phyloP scores from a whole-genome alignment of 2,797 vertebrate genomes.

The Pseudomugil tenellus region DNA sequence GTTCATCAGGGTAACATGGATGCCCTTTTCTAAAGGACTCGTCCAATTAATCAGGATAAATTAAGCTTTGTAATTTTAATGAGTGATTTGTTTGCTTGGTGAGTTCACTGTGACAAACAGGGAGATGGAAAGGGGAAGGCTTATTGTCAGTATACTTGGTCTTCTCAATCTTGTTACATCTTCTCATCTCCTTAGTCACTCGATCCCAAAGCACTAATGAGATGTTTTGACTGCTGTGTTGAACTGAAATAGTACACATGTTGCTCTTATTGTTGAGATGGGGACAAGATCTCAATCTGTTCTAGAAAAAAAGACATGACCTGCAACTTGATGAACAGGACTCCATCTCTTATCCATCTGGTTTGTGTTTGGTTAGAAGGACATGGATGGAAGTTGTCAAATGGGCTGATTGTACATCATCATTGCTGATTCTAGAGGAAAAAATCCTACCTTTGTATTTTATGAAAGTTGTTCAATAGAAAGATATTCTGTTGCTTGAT shows the following conservation, averaged over 20 bases:
- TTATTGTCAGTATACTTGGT: conserved; percentile 24
- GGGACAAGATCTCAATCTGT: not conserved
- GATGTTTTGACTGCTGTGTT: conserved; percentile 27
- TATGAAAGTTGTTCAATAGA: not conserved
- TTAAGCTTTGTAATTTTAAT: conserved; percentile 46
- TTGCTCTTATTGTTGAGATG: not conserved
- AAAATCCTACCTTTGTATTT: not conserved
- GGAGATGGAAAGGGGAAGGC: conserved; percentile 10
- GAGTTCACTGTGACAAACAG: conserved; percentile 26
- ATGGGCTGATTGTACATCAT: not conserved
- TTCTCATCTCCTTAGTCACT: conserved; percentile 8
- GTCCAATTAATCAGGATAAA: conserved; percentile 51
- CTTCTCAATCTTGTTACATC: conserved; percentile 46
- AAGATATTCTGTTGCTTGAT: not conserved
- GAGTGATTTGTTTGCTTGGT: conserved; percentile 43
- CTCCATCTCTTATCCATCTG: not conserved
- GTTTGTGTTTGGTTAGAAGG: not conserved
- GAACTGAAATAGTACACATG: not conserved
- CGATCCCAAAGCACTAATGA: conserved; percentile 45
- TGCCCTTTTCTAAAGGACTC: conserved; percentile 24
- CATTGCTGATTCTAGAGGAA: not conserved
- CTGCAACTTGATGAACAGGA: not conserved
- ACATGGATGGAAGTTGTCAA: not conserved
- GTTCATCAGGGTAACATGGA: conserved; percentile 12
- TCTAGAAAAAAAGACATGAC: not conserved